A percentile compares a stretch with the other conserved stretches of the same genome.
phyloP scores from a whole-genome alignment of 2,888 invertebrate species.

The Plebejus argus region DNA sequence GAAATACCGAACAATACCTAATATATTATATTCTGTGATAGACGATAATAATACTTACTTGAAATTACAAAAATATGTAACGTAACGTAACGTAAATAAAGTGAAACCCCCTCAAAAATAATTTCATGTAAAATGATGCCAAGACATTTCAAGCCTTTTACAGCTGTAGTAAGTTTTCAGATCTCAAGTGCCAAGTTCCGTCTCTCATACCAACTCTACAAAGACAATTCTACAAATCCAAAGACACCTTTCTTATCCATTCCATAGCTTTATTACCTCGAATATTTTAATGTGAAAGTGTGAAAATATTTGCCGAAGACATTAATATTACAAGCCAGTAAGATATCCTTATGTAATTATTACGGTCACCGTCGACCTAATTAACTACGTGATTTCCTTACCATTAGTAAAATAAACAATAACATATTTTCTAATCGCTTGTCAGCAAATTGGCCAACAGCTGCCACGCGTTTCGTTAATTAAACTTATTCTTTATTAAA shows the following conservation, averaged over 20 bases:
- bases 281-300: background rate
- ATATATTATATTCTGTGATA: too few species aligned
- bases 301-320: background rate
- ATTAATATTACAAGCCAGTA: background rate
- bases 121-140: background rate
- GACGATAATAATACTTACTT: too few species aligned
- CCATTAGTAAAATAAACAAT: conserved; percentile 11
- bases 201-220: too few species aligned
- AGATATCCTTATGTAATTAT: background rate
- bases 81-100: too few species aligned
- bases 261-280: background rate
- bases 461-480: background rate
- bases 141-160: background rate
- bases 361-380: background rate
- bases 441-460: background rate
- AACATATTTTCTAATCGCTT: background rate
- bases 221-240: too few species aligned
- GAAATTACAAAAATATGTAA: too few species aligned
- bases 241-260: background rate
- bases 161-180: background rate
- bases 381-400: background rate
- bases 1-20: too few species aligned
- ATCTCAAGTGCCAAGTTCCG: background rate
- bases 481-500: background rate
- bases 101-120: background rate